Evolutionary conservation across 2,113 vertebrate species (phyloP), one percentile per base, ranked within the genome.

Genomic region (Pluvianellus socialis): DNA sequence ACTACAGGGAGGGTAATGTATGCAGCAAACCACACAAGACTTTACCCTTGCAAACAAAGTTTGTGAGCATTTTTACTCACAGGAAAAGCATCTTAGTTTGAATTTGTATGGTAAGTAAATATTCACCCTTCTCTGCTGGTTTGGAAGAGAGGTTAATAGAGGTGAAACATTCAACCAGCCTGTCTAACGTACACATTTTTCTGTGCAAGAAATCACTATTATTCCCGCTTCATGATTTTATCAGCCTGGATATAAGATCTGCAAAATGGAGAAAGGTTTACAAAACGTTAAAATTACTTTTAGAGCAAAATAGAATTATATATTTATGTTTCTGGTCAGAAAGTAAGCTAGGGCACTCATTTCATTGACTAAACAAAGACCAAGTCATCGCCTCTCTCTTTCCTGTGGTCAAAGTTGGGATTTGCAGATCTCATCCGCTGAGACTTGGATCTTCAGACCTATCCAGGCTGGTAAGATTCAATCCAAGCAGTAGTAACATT

Each of bases 111-210:
- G 79, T 72, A 96, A 96, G 89, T 94, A 97, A 97, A 96, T 93
- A 92, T 79, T 95, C 91, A 77, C 80, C 90, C 66, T 79, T 33
- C 79, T 95, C 89, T 90, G 77, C 91, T 96, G 83, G 32, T 93
- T 98, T 95, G 93, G 96, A 97, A 80, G 58, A 91, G 92, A 98
- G 92, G 96, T 95, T 97, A 97, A 97, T 92, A 62, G 96, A 96
- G 91, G 95, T 95, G 86, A 96, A 92, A 88, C 90, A 92, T 91
- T 96, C 91, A 88, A 63, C 55, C 70, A 59, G 49, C 83, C 79
- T 93, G 76, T 90, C 87, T 80, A 93, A 94, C 76, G 80, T 79
- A 90, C 62, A 76, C 44, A 79, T 59, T 81, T 80, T 72, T 61
- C 72, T 94, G 73, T 72, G 73, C 94, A 86, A 93, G 81, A 96